Evolutionary conservation across 1,140 invertebrate species (phyloP).

Genomic region (Drosophila tani): DNA sequence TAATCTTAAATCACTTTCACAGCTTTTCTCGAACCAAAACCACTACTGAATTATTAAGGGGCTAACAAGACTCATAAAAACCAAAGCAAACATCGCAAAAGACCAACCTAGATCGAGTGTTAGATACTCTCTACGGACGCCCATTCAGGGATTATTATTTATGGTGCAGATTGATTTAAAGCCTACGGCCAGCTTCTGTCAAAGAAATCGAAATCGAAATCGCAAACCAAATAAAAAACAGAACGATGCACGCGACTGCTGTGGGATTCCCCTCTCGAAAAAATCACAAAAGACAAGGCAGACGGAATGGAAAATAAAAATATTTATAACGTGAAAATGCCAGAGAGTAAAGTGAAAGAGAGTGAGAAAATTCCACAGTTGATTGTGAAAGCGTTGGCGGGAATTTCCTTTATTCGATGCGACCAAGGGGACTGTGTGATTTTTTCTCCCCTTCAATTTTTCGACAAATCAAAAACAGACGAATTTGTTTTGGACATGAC

Average conservation of each 20-base stretch:
- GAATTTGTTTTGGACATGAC: slow-evolving; percentile 83
- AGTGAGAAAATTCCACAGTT: slow-evolving; percentile 49
- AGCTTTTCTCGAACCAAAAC: not conserved
- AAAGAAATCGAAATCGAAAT: slow-evolving; percentile 67
- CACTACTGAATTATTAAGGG: slow-evolving; percentile 13
- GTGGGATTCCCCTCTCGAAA: slow-evolving; percentile 33
- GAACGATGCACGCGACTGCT: slow-evolving; percentile 45
- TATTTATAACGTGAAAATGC: slow-evolving; percentile 82
- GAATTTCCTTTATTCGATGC: slow-evolving; percentile 41
- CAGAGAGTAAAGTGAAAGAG: not conserved
- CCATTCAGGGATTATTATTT: slow-evolving; percentile 61
- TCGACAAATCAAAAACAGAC: slow-evolving; percentile 84
- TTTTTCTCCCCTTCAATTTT: slow-evolving; percentile 59
- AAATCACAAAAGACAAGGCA: slow-evolving; percentile 47
- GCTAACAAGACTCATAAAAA: slow-evolving; percentile 65
- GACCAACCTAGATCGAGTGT: slow-evolving; percentile 26
- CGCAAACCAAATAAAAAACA: slow-evolving; percentile 48
- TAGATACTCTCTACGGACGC: slow-evolving; percentile 20
- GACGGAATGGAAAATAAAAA: slow-evolving; percentile 80
- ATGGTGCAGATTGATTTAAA: slow-evolving; percentile 71
- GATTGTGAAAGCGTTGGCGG: slow-evolving; percentile 61
- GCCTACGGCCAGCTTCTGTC: slow-evolving; percentile 26
- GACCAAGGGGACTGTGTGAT: not conserved
- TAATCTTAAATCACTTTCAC: slow-evolving; percentile 44
- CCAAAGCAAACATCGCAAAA: slow-evolving; percentile 36